These are phyloP conservation scores for Branchipolynoe longqiensis DNA, from an alignment of 2,888 invertebrate genomes.

Conservation along the genomic window DNA sequence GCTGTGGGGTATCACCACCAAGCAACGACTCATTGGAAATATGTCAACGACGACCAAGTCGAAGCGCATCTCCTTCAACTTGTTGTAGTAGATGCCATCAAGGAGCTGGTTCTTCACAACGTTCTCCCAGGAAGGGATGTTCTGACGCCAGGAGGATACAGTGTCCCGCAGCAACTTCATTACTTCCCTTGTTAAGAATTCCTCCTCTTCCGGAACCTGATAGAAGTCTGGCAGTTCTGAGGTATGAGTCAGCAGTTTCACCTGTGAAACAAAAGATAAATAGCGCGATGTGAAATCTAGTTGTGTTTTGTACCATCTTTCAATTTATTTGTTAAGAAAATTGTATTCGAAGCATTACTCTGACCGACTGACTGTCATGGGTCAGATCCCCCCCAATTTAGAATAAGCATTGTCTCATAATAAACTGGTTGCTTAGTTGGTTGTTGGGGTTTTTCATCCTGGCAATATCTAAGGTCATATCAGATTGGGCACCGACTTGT, in stretches of 20 bases:
- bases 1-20: slow-evolving; percentile 1
- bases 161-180: slow-evolving; percentile 8
- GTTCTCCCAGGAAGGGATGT: background rate
- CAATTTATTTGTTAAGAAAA: too few relatives aligned
- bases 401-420: too few relatives aligned
- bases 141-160: background rate
- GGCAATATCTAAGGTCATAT: too few relatives aligned
- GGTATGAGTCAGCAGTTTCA: background rate
- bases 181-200: background rate
- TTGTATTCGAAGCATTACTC: too few relatives aligned
- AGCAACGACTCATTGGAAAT: background rate
- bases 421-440: too few relatives aligned
- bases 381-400: too few relatives aligned
- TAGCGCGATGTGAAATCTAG: background rate
- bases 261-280: background rate
- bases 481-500: too few relatives aligned
- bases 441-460: too few relatives aligned
- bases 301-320: too few relatives aligned
- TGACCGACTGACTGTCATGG: too few relatives aligned
- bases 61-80: background rate
- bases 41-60: slow-evolving; percentile 37
- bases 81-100: background rate
- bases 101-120: background rate
- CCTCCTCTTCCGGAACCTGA: background rate
- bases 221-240: background rate